phyloP scores from a whole-genome alignment of 2,113 vertebrate species.

The Lonchura striata region DNA sequence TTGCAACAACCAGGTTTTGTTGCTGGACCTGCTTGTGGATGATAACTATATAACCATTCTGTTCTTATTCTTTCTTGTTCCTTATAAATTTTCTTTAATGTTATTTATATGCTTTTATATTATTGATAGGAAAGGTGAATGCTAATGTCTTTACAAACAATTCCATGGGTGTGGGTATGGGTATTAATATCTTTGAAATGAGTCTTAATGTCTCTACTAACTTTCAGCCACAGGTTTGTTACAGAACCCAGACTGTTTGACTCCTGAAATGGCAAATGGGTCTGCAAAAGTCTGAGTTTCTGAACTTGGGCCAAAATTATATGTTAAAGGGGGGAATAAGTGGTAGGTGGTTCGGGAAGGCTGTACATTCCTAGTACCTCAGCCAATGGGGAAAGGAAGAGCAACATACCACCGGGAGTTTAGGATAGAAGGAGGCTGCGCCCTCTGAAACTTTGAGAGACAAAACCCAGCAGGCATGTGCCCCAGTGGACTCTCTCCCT shows the following conservation, averaged over 20 bases:
- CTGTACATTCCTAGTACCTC: not conserved
- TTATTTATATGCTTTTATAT: not conserved
- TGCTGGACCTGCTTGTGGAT: not conserved
- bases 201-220: not conserved
- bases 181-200: not conserved
- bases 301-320: not conserved
- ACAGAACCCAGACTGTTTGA: not conserved
- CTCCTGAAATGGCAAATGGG: not conserved
- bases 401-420: fast-evolving
- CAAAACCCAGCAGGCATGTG: not conserved
- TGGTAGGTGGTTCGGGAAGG: not conserved
- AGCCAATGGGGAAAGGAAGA: not conserved
- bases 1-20: not conserved
- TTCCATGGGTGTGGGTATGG: not conserved
- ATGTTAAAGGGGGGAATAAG: not conserved
- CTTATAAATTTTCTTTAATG: not conserved
- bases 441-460: not conserved
- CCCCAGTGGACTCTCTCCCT: not conserved
- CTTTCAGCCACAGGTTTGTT: not conserved
- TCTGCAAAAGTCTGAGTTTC: not conserved
- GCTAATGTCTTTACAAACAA: not conserved
- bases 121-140: not conserved
- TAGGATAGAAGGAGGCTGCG: not conserved
- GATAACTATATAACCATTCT: not conserved
- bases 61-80: not conserved